Percentiles rank a stretch among this genome's conserved stretches.
phyloP scores from a whole-genome alignment of 2,113 vertebrate genomes.

The Ictalurus furcatus region DNA sequence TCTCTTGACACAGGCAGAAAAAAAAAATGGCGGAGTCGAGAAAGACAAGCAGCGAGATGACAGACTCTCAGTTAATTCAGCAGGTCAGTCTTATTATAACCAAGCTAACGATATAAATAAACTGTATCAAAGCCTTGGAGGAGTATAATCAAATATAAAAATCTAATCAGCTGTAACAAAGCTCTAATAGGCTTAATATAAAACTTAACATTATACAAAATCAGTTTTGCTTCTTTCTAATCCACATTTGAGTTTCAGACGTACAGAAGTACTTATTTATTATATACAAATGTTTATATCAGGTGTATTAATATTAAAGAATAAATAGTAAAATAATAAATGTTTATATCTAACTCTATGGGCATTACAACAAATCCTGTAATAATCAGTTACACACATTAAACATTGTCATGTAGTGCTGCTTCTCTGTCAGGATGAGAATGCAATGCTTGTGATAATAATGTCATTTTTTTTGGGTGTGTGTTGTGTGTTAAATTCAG shows the following conservation, averaged over 20 bases:
- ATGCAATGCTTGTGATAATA: background rate
- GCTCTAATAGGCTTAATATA: background rate
- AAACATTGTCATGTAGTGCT: background rate
- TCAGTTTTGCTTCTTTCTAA: background rate
- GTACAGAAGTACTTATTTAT: background rate
- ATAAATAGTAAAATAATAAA: background rate
- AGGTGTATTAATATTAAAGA: background rate
- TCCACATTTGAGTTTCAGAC: background rate
- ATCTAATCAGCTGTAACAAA: background rate
- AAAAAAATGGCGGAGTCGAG: conserved; percentile 50
- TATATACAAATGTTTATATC: background rate
- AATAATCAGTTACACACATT: background rate
- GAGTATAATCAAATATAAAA: background rate
- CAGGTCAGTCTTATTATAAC: conserved; percentile 46
- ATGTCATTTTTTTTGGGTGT: no score
- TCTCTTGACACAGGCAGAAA: background rate
- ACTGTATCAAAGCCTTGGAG: background rate
- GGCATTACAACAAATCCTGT: background rate
- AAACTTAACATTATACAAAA: background rate
- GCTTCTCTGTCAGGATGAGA: background rate
- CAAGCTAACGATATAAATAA: no score
- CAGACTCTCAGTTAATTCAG: conserved; percentile 56
- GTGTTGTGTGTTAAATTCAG: conserved; percentile 48
- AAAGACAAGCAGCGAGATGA: conserved; percentile 38
- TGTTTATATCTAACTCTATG: background rate